Evolutionary conservation across 2,113 vertebrate species (phyloP).

Genomic region (Macaca fascicularis): T2T-MFA8v1.1 NC_088376.1:156401001-156401500

Average conservation of each 20-base stretch:
- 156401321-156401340: neutral
- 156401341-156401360: neutral
- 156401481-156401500: neutral
- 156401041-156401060: rapidly evolving
- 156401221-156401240: too few relatives aligned
- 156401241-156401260: neutral
- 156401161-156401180: neutral
- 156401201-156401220: neutral
- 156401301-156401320: neutral
- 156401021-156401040: neutral
- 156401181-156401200: neutral
- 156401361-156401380: neutral
- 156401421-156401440: too few relatives aligned
- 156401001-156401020: neutral
- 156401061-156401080: rapidly evolving
- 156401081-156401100: neutral
- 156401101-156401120: neutral
- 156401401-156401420: neutral
- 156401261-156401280: neutral
- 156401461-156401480: neutral
- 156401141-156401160: neutral
- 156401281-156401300: neutral
- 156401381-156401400: neutral
- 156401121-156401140: neutral
- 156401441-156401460: rapidly evolving